Base-by-base conservation (phyloP, 2,113 vertebrate genomes). In the Rutilus rutilus region DNA sequence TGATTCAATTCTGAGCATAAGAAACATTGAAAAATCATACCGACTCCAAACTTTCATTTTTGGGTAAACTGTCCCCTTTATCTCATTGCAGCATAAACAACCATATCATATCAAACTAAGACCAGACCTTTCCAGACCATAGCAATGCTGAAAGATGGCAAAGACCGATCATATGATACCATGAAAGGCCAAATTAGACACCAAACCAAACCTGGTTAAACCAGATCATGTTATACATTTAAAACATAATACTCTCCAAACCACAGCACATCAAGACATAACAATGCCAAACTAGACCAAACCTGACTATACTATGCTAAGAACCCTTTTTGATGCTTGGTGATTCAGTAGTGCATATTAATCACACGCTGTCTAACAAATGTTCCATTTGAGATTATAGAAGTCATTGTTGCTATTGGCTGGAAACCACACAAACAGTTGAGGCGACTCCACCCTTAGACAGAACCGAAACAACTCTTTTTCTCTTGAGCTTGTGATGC, bases 311-410 rank as follows among this genome's bases (percentile, higher is more conserved):
- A 21, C 45, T 33, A 27, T 14, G 8, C 25, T 17, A 52, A 77
- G 14, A 77, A 33, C 15, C 27, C 17, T 77, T 54, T 64, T 47
- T 47, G 12, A 30, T 47, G 21, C 12, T 80, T 65, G 42, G 8
- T 42, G 45, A 65, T 81, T 81, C 6, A 19, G 62, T 27, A 80
- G 36, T 30, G 27, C 36, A 80, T 19, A 42, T 9, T 9, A 62
- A 80, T 45, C 57, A n/a, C 57, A 79, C 78, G n/a, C n/a, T 7
- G 17, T 82, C 79, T 67, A 64, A 65, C 79, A 82, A 69, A 82
- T 23, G 10, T 82, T 52, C 79, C 27, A 65, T 36, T 82, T 82
- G 11, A 69, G 42, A 67, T 69, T 69, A 52, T 67, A 50, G 42
- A 15, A 69, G 45, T 25, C 79, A 82, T 82, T 82, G 79, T 67